Evolutionary conservation across 2,797 vertebrate species (phyloP), one percentile per base, ranked within the genome.

Genomic region (Propithecus perrieri): DNA sequence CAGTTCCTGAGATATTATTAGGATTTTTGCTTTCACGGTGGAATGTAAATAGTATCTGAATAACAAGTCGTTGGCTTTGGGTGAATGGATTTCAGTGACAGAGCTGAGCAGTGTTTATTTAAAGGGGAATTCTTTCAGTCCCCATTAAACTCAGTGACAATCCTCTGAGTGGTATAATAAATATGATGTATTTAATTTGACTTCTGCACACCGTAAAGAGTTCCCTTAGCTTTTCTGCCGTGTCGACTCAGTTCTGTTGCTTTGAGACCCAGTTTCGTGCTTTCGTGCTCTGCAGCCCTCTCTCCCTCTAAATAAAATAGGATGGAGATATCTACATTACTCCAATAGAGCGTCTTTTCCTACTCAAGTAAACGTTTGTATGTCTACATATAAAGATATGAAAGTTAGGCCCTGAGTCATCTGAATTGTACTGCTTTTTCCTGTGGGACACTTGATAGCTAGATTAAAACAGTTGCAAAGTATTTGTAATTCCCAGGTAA

Each of bases 41-140:
- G 24, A n/a, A 92, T 0, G 8, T 71, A 74, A 50, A 65, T 22
- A 76, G 4, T 55, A 80, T 18, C 48, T 88, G 22, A 65, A 24
- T 65, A 91, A 43, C 9, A 81, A 74, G 33, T 71, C 41, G 38
- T 8, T 79, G 38, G 43, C 13, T 92, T 90, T 67, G 72, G 30
- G 24, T 61, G 5, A 86, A 63, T 90, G 33, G 35, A 84, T 85
- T 84, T 92, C 13, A 53, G 61, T 69, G 28, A 81, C 46, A 76
- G 33, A 78, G n/a, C 43, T 89, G 81, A 81, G 71, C n/a, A 85
- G 43, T 35, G 38, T 87, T 91, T 94, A 22, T 92, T 95, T 74
- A 75, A 24, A 91, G 35, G 50, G 11, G 18, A 61, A 87, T 90
- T 74, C 59, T 57, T 71, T 85, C 0, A 13, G n/a, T 95, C 28